A percentile compares a stretch with the other conserved stretches of the same genome.
phyloP scores from a whole-genome alignment of 2,113 vertebrate species.

The Mormyrus iriodes region DNA sequence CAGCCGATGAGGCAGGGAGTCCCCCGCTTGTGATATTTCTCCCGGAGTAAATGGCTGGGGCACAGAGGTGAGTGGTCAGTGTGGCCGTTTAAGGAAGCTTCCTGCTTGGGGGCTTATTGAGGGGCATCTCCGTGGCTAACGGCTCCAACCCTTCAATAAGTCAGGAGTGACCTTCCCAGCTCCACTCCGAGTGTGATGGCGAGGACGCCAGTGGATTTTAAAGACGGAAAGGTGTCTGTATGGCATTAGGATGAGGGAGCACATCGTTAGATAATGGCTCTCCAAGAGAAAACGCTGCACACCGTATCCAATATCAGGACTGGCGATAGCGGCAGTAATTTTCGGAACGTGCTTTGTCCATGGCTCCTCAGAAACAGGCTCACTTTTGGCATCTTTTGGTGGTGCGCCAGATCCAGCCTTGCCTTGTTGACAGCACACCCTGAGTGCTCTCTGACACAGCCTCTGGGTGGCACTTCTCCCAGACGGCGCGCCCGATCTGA shows the following conservation, averaged over 20 bases:
- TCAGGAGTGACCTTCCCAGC: constrained; percentile 16
- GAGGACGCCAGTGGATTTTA: not conserved
- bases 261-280: constrained; percentile 6
- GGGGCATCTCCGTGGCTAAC: constrained; percentile 18
- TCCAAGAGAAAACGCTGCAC: not conserved
- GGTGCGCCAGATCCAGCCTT: not conserved
- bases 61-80: not conserved
- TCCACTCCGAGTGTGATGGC: not conserved
- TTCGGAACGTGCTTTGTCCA: constrained; percentile 31
- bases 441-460: not conserved
- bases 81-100: constrained; percentile 10
- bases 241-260: constrained; percentile 5
- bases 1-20: not conserved
- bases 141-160: not conserved
- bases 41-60: constrained; percentile 2
- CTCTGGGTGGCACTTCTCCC: not conserved
- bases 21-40: constrained; percentile 2
- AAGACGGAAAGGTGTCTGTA: constrained; percentile 15
- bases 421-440: not conserved
- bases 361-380: constrained; percentile 28
- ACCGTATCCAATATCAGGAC: constrained; percentile 3
- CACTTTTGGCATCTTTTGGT: not conserved
- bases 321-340: not conserved
- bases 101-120: constrained; percentile 5
- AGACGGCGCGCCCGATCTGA: no score